These are phyloP conservation scores for Limnephilus rhombicus DNA, from an alignment of 2,888 invertebrate species.

Conservation along the genomic window DNA sequence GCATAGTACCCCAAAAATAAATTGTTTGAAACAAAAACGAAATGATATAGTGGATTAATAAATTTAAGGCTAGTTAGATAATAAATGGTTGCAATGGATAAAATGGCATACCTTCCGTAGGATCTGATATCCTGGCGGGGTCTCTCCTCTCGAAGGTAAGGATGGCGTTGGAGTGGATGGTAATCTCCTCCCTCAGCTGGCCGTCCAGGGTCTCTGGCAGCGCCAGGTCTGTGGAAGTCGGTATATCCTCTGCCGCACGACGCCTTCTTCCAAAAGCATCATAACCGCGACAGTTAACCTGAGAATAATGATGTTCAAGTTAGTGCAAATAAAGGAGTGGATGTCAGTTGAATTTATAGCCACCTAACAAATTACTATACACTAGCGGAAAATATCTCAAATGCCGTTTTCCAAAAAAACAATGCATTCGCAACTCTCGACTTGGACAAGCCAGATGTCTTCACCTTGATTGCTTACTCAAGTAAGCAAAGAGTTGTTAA, in stretches of 20 bases:
- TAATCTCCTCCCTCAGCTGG: constrained; percentile 94
- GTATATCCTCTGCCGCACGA: constrained; percentile 78
- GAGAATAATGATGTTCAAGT: constrained; percentile 51
- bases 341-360: too few species aligned
- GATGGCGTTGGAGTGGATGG: constrained; percentile 94
- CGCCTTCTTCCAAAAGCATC: constrained; percentile 93
- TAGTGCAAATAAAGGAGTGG: neutral
- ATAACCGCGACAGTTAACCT: constrained; percentile 94
- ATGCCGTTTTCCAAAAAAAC: too few species aligned
- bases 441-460: too few species aligned
- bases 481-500: too few species aligned
- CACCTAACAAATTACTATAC: too few species aligned
- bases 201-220: constrained; percentile 82
- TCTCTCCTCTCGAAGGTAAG: constrained; percentile 92
- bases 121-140: constrained; percentile 85
- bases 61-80: too few species aligned
- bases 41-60: too few species aligned
- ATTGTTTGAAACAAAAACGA: too few species aligned
- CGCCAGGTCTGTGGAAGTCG: constrained; percentile 76
- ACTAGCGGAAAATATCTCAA: too few species aligned
- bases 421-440: too few species aligned
- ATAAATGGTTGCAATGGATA: neutral
- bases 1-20: neutral
- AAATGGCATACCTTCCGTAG: constrained; percentile 82
- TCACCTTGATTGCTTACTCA: too few species aligned